Conservation (phyloP, 2,888 invertebrate species). For the Podotricha telesiphe region DNA sequence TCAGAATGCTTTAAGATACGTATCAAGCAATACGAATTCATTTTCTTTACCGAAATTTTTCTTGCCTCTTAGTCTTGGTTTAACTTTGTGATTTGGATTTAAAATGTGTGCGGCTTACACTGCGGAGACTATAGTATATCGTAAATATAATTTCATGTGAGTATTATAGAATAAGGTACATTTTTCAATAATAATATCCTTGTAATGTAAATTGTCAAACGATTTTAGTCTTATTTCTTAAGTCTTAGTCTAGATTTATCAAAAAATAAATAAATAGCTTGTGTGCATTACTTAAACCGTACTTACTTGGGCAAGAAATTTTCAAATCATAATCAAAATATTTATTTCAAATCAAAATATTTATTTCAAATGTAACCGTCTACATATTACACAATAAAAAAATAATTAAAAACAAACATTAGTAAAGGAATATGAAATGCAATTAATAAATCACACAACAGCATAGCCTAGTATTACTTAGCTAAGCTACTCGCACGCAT, state of each 20-base stretch:
- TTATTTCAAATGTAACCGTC: too few relatives aligned
- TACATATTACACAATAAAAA: background rate
- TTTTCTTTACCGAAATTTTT: background rate
- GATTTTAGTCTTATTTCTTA: too few relatives aligned
- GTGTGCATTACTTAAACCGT: too few relatives aligned
- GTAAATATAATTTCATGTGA: slow-evolving; percentile 1
- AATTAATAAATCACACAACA: slow-evolving; percentile 7
- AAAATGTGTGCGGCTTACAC: background rate
- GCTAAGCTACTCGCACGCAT: background rate
- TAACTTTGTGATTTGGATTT: background rate
- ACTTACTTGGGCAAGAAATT: too few relatives aligned
- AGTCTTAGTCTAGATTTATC: too few relatives aligned
- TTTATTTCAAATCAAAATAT: too few relatives aligned
- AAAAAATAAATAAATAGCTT: too few relatives aligned
- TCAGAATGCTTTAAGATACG: slow-evolving; percentile 1
- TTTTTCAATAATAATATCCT: too few relatives aligned
- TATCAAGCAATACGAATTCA: background rate
- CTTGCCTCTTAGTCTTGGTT: too few relatives aligned
- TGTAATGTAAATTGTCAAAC: too few relatives aligned
- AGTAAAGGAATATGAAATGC: slow-evolving; percentile 16
- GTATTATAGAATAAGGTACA: too few relatives aligned
- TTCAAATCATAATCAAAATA: too few relatives aligned
- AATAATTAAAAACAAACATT: background rate
- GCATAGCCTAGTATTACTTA: background rate
- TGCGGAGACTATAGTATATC: background rate